Conservation (phyloP, 2,113 vertebrate species). For the Bostrychus sinensis region DNA sequence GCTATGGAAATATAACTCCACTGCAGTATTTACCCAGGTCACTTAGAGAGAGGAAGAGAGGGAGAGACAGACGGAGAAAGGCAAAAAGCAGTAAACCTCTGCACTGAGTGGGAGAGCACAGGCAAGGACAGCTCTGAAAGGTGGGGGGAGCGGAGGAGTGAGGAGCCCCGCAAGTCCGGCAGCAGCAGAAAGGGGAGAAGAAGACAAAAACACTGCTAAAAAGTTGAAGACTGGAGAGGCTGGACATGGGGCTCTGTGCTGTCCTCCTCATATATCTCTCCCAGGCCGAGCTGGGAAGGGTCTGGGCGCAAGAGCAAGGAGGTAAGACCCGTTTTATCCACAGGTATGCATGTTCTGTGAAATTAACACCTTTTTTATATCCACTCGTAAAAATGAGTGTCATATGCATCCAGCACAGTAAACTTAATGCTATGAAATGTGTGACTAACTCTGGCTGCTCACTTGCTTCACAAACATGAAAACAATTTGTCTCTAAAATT, state of each 20-base stretch:
- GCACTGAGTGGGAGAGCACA: slow-evolving; percentile 55
- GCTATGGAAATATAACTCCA: slow-evolving; percentile 62
- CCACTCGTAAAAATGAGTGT: neutral
- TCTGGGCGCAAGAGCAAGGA: slow-evolving; percentile 71
- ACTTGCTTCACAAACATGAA: neutral
- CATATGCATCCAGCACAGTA: neutral
- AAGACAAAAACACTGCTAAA: slow-evolving; percentile 37
- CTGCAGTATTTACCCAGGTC: slow-evolving; percentile 48
- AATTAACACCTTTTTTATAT: neutral
- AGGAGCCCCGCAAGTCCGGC: slow-evolving; percentile 41
- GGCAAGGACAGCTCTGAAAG: slow-evolving; percentile 37
- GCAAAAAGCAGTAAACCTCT: slow-evolving; percentile 40
- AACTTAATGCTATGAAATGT: slow-evolving; percentile 8
- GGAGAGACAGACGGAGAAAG: slow-evolving; percentile 20
- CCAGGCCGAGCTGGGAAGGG: slow-evolving; percentile 78
- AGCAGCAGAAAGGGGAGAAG: slow-evolving; percentile 30
- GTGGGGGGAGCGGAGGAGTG: slow-evolving; percentile 63
- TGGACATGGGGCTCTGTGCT: slow-evolving; percentile 79
- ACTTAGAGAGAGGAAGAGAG: slow-evolving; percentile 14
- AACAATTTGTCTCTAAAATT: slow-evolving; percentile 5
- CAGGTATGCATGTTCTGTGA: slow-evolving; percentile 20
- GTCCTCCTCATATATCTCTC: slow-evolving; percentile 81
- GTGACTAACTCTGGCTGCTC: slow-evolving; percentile 6
- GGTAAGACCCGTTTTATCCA: slow-evolving; percentile 67
- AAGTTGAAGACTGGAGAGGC: slow-evolving; percentile 55